A percentile compares a stretch with the other conserved stretches of the same genome.
phyloP scores from a whole-genome alignment of 2,113 vertebrate genomes.

The Zosterops hypoxanthus region DNA sequence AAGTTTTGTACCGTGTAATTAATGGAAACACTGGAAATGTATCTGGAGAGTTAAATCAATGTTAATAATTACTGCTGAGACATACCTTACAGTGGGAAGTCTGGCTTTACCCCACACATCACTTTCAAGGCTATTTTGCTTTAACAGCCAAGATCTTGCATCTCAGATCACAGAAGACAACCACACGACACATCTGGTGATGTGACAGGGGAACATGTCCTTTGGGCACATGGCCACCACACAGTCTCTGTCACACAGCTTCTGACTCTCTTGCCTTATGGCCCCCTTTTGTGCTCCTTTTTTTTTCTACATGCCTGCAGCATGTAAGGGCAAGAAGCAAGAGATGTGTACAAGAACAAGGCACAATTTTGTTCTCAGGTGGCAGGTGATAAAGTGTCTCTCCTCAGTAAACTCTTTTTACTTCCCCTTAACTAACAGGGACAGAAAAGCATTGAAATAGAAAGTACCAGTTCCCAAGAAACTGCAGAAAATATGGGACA shows the following conservation, averaged over 20 bases:
- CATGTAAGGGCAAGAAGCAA: neutral
- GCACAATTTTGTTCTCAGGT: neutral
- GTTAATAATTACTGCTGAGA: neutral
- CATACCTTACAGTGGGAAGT: neutral
- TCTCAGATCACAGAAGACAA: neutral
- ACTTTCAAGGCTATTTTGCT: neutral
- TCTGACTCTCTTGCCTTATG: neutral
- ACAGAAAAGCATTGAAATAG: neutral
- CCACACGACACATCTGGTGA: accelerated
- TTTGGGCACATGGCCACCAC: accelerated
- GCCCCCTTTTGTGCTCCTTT: neutral
- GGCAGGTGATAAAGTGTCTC: neutral
- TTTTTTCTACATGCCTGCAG: neutral
- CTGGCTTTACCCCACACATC: neutral
- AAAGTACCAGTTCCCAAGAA: neutral
- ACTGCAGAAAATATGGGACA: neutral
- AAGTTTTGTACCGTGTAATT: neutral
- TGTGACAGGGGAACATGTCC: neutral
- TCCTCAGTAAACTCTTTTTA: neutral
- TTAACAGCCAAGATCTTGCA: neutral
- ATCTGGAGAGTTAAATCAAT: neutral
- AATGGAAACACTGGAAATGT: neutral
- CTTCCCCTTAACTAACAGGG: neutral
- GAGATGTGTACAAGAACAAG: neutral
- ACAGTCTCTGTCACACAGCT: neutral